A percentile compares a stretch with the other conserved stretches of the same genome.
These are phyloP conservation scores for Carposina sasakii DNA, from an alignment of 1,140 invertebrate species.

Conservation along the genomic window DNA sequence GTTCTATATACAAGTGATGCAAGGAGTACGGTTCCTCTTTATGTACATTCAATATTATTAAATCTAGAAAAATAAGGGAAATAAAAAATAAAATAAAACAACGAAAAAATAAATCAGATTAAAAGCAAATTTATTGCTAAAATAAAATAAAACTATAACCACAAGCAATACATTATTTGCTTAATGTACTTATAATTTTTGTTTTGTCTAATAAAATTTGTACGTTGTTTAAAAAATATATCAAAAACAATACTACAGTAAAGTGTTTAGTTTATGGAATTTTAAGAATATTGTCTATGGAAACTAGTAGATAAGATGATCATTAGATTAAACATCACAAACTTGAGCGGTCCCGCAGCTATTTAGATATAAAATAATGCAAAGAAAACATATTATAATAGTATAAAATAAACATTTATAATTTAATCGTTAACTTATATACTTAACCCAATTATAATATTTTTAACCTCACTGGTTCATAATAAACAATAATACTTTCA, in stretches of 20 bases:
- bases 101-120: slow-evolving; percentile 60
- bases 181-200: slow-evolving; percentile 45
- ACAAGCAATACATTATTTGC: slow-evolving; percentile 60
- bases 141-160: slow-evolving; percentile 69
- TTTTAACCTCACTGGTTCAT: slow-evolving; percentile 65
- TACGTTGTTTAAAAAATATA: slow-evolving; percentile 44
- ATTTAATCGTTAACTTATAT: slow-evolving; percentile 66
- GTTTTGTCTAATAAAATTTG: slow-evolving; percentile 39
- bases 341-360: slow-evolving; percentile 37
- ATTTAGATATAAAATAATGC: slow-evolving; percentile 36
- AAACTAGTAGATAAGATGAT: slow-evolving; percentile 22
- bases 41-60: slow-evolving; percentile 55
- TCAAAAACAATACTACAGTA: slow-evolving; percentile 34
- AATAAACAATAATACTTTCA: slow-evolving; percentile 72
- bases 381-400: slow-evolving; percentile 59
- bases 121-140: slow-evolving; percentile 74
- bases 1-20: slow-evolving; percentile 62
- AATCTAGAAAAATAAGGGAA: slow-evolving; percentile 30
- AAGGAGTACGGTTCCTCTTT: slow-evolving; percentile 72
- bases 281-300: slow-evolving; percentile 17
- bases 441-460: slow-evolving; percentile 68
- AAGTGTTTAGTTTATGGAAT: slow-evolving; percentile 6
- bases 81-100: slow-evolving; percentile 58
- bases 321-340: slow-evolving; percentile 23
- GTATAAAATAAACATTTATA: slow-evolving; percentile 67